These are phyloP conservation scores for Zygothrica quintamaculata DNA, from an alignment of 2,888 invertebrate genomes.

Conservation along the genomic window DNA sequence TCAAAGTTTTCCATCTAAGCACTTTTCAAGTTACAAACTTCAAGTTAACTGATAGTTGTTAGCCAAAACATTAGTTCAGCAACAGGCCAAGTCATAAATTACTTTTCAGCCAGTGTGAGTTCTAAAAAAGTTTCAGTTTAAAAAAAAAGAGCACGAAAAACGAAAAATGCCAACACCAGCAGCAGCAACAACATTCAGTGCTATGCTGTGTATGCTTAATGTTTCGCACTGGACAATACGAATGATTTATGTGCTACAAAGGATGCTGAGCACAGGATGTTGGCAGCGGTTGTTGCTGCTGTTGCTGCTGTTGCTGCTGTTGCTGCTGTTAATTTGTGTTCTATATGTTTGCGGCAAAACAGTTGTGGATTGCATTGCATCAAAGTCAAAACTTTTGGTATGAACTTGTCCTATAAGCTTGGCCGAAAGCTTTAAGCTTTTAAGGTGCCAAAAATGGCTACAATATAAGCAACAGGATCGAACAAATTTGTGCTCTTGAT, in stretches of 20 bases:
- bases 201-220: conserved; percentile 43
- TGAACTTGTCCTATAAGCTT: conserved; percentile 11
- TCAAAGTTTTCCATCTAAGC: conserved; percentile 19
- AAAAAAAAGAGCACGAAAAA: no score
- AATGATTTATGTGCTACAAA: conserved; percentile 48
- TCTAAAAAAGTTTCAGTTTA: neutral
- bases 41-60: conserved; percentile 4
- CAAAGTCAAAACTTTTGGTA: neutral
- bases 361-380: conserved; percentile 27
- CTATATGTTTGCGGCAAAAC: conserved; percentile 23
- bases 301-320: neutral
- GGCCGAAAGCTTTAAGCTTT: neutral
- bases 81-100: conserved; percentile 24
- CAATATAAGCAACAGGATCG: no score
- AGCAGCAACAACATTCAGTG: no score
- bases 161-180: no score
- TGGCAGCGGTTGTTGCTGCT: neutral
- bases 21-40: conserved; percentile 21
- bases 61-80: conserved; percentile 17
- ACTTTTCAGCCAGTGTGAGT: neutral
- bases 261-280: conserved; percentile 22
- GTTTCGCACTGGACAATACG: conserved; percentile 17
- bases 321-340: conserved; percentile 21
- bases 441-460: neutral
- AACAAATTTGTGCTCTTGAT: no score